A percentile compares a stretch with the other conserved stretches of the same genome.
These are phyloP conservation scores for Zelostemma sp. DNA, from an alignment of 1,140 invertebrate species.

Conservation along the genomic window DNA sequence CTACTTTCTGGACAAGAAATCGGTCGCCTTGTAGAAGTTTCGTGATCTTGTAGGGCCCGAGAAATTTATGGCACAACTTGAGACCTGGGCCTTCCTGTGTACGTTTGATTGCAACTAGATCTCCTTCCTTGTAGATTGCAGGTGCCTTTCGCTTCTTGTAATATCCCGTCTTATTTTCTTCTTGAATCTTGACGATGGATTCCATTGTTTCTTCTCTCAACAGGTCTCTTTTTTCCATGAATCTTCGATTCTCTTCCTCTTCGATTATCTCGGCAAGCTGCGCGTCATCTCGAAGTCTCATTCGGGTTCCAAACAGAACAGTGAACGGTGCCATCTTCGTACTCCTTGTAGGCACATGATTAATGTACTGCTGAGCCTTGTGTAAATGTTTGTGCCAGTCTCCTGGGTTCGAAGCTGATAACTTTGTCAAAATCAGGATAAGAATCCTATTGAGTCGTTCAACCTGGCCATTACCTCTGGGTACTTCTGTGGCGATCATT, in stretches of 20 bases:
- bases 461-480: slow-evolving; percentile 56
- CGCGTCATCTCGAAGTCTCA: slow-evolving; percentile 31
- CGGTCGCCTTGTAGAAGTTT: slow-evolving; percentile 26
- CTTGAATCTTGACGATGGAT: slow-evolving; percentile 16
- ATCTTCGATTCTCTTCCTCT: slow-evolving; percentile 11
- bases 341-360: slow-evolving; percentile 51
- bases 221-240: slow-evolving; percentile 34
- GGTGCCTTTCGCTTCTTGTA: slow-evolving; percentile 1
- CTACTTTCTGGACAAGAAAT: slow-evolving; percentile 21
- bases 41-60: slow-evolving; percentile 13
- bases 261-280: slow-evolving; percentile 33
- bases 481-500: slow-evolving; percentile 42
- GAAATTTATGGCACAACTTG: slow-evolving; percentile 8
- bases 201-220: slow-evolving; percentile 40
- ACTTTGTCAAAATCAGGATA: slow-evolving; percentile 52
- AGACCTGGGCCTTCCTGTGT: slow-evolving; percentile 10
- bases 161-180: slow-evolving; percentile 8
- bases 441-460: slow-evolving; percentile 50
- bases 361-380: slow-evolving; percentile 51
- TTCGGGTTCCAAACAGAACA: slow-evolving; percentile 32
- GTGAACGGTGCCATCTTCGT: slow-evolving; percentile 52
- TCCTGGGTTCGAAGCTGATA: slow-evolving; percentile 43
- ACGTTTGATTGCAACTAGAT: slow-evolving; percentile 10
- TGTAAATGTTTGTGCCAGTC: slow-evolving; percentile 54
- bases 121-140: neutral